These are phyloP conservation scores for Tragopan temminckii DNA, from an alignment of 2,797 vertebrate genomes.

Conservation along the genomic window DNA sequence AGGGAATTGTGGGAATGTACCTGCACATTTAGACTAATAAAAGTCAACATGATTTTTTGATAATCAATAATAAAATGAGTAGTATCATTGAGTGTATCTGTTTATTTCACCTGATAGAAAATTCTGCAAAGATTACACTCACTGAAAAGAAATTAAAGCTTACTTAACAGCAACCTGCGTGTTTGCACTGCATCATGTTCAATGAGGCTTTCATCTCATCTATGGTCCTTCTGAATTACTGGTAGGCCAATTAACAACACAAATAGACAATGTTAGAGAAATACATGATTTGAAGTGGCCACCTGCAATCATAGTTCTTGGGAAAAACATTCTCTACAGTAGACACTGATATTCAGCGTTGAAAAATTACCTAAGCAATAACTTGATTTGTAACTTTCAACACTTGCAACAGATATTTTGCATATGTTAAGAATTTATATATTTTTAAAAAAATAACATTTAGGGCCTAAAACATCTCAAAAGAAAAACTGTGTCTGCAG, in stretches of 20 bases:
- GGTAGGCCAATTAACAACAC: neutral
- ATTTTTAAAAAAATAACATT: neutral
- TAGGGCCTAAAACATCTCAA: too few relatives aligned
- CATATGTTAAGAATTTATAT: neutral
- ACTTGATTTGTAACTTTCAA: neutral
- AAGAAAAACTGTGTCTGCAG: too few relatives aligned
- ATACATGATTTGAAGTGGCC: neutral
- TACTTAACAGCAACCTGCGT: neutral
- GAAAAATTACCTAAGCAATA: neutral
- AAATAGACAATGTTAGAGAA: neutral
- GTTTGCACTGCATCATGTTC: neutral
- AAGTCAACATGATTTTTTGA: neutral
- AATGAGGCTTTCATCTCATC: neutral
- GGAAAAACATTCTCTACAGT: neutral
- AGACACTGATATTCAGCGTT: neutral
- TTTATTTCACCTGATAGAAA: neutral
- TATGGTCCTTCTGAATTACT: too few relatives aligned
- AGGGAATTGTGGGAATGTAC: neutral
- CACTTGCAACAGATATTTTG: neutral
- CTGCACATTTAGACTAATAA: neutral
- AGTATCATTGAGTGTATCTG: neutral
- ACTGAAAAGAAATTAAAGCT: neutral
- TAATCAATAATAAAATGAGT: neutral
- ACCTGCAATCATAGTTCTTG: neutral
- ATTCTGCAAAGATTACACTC: neutral